These are phyloP conservation scores for Alcis repandata DNA, from an alignment of 2,888 invertebrate species.

Conservation along the genomic window DNA sequence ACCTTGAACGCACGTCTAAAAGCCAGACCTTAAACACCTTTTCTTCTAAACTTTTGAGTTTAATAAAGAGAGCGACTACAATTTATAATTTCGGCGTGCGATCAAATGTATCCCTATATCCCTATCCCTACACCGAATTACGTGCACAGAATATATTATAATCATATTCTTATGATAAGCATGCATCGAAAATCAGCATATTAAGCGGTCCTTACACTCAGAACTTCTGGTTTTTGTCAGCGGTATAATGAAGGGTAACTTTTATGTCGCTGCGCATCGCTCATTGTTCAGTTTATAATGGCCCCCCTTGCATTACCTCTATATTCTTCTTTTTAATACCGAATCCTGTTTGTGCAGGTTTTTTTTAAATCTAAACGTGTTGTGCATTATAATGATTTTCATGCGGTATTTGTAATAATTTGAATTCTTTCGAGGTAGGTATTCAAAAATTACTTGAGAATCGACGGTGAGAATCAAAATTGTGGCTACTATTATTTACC, in stretches of 20 bases:
- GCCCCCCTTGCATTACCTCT: not conserved
- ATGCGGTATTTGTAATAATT: not conserved
- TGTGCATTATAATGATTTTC: too few species aligned
- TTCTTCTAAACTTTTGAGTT: too few species aligned
- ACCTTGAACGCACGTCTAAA: too few species aligned
- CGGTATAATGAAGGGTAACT: not conserved
- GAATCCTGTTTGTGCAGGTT: not conserved
- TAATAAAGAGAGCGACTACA: too few species aligned
- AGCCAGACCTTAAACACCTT: too few species aligned
- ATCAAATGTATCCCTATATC: too few species aligned
- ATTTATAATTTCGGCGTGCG: too few species aligned
- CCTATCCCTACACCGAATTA: too few species aligned
- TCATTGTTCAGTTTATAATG: not conserved
- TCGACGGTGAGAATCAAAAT: too few species aligned
- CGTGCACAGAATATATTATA: too few species aligned
- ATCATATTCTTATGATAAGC: not conserved
- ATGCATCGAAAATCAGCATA: not conserved
- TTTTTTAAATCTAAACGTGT: not conserved
- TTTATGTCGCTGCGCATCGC: not conserved
- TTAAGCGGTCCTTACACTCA: not conserved
- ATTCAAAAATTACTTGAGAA: too few species aligned
- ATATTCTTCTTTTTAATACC: not conserved
- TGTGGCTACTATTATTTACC: too few species aligned
- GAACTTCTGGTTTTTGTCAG: not conserved
- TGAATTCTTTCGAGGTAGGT: not conserved